These are phyloP conservation scores for Meliscaeva auricollis DNA, from an alignment of 2,888 invertebrate species.

Conservation along the genomic window DNA sequence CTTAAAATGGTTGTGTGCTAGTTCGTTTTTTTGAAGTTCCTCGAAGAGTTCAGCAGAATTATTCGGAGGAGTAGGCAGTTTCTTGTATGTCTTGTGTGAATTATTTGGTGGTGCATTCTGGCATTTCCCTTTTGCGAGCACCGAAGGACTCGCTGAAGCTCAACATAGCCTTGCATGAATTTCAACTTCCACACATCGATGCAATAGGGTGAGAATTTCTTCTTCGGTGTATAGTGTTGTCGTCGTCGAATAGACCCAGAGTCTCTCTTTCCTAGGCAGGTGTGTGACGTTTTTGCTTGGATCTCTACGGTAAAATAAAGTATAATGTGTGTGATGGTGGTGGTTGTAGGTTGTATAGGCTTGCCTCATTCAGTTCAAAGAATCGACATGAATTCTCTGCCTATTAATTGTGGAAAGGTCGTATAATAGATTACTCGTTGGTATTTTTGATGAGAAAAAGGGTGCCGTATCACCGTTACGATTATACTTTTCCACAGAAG, in stretches of 20 bases:
- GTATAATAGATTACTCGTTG: slow-evolving; percentile 64
- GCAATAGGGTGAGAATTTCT: slow-evolving; percentile 55
- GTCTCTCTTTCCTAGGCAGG: slow-evolving; percentile 46
- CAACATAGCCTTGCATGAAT: slow-evolving; percentile 69
- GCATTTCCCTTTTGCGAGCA: slow-evolving; percentile 63
- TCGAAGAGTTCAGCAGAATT: background rate
- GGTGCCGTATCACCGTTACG: slow-evolving; percentile 43
- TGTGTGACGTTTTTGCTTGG: slow-evolving; percentile 63
- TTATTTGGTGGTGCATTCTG: slow-evolving; percentile 74
- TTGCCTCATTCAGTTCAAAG: slow-evolving; percentile 55
- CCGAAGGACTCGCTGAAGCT: too few species aligned
- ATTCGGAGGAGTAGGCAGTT: slow-evolving; percentile 32
- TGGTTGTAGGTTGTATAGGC: slow-evolving; percentile 4
- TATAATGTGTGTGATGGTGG: background rate
- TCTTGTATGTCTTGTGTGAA: slow-evolving; percentile 62
- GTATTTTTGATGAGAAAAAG: slow-evolving; percentile 47
- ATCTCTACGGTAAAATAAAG: slow-evolving; percentile 38
- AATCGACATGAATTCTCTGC: slow-evolving; percentile 67
- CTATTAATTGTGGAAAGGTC: slow-evolving; percentile 65
- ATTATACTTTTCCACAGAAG: background rate
- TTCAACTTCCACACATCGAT: slow-evolving; percentile 28
- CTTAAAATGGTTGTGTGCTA: background rate
- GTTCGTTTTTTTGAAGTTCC: slow-evolving; percentile 6
- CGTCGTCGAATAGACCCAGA: background rate
- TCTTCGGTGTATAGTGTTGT: background rate